phyloP scores from a whole-genome alignment of 2,888 invertebrate genomes.

The Drosophila multiciliata region DNA sequence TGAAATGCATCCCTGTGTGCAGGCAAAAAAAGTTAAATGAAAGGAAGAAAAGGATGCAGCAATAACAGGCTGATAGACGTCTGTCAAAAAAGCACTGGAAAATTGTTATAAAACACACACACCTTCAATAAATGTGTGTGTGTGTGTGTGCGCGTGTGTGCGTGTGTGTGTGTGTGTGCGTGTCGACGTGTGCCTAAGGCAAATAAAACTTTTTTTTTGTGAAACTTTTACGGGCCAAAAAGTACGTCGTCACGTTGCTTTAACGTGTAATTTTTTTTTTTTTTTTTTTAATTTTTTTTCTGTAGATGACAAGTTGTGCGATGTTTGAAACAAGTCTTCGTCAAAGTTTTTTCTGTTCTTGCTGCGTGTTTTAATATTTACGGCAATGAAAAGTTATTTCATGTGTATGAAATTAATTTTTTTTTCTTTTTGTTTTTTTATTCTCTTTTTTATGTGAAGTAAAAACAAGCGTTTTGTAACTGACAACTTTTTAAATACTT shows the following conservation, averaged over 20 bases:
- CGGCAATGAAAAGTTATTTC: conserved; percentile 37
- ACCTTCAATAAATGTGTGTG: neutral
- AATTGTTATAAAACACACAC: conserved; percentile 9
- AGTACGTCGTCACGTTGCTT: conserved; percentile 21
- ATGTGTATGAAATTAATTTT: conserved; percentile 26
- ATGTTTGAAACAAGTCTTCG: conserved; percentile 42
- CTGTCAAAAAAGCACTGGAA: conserved; percentile 29
- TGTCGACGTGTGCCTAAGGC: conserved; percentile 19
- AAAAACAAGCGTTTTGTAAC: conserved; percentile 11
- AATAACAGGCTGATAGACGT: conserved; percentile 50
- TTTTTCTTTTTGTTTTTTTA: neutral
- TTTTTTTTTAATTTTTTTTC: conserved; percentile 50
- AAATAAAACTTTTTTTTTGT: conserved; percentile 44
- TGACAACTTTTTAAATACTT: conserved; percentile 33
- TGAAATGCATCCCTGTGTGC: neutral
- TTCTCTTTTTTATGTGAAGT: conserved; percentile 8
- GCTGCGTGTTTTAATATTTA: conserved; percentile 26
- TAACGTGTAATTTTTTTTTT: conserved; percentile 17
- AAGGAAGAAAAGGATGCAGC: conserved; percentile 19
- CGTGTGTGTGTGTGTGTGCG: conserved; percentile 12
- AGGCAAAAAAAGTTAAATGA: neutral
- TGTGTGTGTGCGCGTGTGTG: conserved; percentile 17
- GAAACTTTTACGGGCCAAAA: conserved; percentile 33
- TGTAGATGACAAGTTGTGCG: conserved; percentile 72
- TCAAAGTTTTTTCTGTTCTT: conserved; percentile 24